Evolutionary conservation across 2,888 invertebrate genomes (phyloP).

Genomic region (Synanthedon myopaeformis): DNA sequence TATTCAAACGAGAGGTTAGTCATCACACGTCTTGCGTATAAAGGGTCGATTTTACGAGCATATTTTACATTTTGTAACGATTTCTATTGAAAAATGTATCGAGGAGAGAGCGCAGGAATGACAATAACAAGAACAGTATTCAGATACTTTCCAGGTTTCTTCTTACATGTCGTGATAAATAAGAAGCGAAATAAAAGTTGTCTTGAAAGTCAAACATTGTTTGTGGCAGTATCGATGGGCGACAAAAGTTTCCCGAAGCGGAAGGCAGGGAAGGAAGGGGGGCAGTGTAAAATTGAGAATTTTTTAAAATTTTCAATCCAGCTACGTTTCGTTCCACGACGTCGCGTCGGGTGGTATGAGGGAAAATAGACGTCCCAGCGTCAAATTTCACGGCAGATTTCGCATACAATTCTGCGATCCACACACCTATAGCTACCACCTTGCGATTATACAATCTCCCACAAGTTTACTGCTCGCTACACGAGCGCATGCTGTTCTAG

Average conservation of each 20-base stretch:
- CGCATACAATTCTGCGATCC: constrained; percentile 31
- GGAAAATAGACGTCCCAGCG: constrained; percentile 37
- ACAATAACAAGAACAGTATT: too few species aligned
- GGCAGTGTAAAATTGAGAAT: not conserved
- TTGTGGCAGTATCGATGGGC: not conserved
- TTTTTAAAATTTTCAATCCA: constrained; percentile 43
- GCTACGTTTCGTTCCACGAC: constrained; percentile 15
- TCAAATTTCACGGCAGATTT: constrained; percentile 64
- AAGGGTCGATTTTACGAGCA: constrained; percentile 18
- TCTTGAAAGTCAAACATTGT: not conserved
- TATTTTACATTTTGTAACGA: constrained; percentile 16
- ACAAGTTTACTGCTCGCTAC: not conserved
- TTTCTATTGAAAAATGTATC: not conserved
- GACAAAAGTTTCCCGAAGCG: not conserved
- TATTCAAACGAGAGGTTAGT: constrained; percentile 25
- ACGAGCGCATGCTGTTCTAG: not conserved
- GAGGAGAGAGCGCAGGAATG: too few species aligned
- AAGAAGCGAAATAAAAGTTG: too few species aligned
- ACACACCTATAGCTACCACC: constrained; percentile 9
- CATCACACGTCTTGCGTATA: constrained; percentile 24
- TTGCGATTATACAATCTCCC: not conserved
- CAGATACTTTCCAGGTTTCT: too few species aligned
- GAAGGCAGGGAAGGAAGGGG: not conserved
- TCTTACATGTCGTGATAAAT: too few species aligned
- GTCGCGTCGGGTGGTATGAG: constrained; percentile 16